Conservation (phyloP, 2,113 vertebrate species). For the Zosterops pallidus region DNA sequence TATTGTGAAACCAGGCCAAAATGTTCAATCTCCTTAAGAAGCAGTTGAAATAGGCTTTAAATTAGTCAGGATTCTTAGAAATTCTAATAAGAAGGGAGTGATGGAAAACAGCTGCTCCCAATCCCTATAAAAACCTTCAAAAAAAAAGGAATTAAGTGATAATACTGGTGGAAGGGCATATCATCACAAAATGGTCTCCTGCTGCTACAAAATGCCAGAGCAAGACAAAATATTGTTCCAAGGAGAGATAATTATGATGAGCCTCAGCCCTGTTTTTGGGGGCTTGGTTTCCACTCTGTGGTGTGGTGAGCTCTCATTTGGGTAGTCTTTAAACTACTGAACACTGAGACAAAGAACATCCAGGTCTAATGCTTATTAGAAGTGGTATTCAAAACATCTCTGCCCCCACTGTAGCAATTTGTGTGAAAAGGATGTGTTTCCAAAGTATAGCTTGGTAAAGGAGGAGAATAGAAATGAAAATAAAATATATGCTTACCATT, state of each 20-base stretch:
- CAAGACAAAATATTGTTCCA: background rate
- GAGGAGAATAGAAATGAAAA: background rate
- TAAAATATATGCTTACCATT: background rate
- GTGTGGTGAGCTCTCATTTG: background rate
- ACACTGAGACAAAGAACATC: background rate
- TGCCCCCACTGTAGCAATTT: background rate
- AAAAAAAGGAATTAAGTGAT: constrained; percentile 45
- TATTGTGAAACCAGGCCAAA: background rate
- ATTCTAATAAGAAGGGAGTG: constrained; percentile 46
- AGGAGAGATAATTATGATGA: background rate
- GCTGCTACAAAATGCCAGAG: constrained; percentile 8
- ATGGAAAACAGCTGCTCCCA: constrained; percentile 43
- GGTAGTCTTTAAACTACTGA: background rate
- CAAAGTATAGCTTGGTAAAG: background rate
- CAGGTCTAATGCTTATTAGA: background rate
- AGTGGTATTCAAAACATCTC: background rate
- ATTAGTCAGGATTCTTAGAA: constrained; percentile 60
- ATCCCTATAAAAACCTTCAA: constrained; percentile 17
- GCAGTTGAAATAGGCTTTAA: constrained; percentile 56
- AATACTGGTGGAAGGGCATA: constrained; percentile 20
- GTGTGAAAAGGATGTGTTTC: background rate
- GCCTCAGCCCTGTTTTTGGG: background rate
- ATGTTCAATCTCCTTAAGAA: constrained; percentile 27
- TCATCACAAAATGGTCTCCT: background rate
- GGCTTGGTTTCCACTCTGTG: background rate